Percentiles rank a stretch among this genome's conserved stretches.
Evolutionary conservation across 2,113 vertebrate species (phyloP).

Genomic region (Trichomycterus rosablanca): DNA sequence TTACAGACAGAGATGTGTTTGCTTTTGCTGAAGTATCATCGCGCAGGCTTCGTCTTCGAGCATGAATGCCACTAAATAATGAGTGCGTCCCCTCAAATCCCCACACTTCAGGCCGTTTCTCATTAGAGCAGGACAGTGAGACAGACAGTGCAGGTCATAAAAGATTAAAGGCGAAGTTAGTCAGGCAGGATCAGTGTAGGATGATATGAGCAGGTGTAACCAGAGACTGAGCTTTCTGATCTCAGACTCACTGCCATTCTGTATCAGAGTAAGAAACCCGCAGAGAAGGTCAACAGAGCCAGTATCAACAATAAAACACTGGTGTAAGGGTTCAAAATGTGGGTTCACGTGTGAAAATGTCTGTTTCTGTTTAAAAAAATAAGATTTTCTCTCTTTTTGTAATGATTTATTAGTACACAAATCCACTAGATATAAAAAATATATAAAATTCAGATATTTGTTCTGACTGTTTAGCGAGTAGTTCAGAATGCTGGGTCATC

Average conservation of each 20-base stretch:
- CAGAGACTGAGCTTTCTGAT: conserved; percentile 42
- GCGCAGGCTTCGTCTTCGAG: not conserved
- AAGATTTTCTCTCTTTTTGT: too few species aligned
- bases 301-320: too few species aligned
- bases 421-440: too few species aligned
- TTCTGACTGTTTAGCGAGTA: too few species aligned
- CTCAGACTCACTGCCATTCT: conserved; percentile 28
- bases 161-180: conserved; percentile 59
- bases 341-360: not conserved
- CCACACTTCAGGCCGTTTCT: not conserved
- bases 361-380: too few species aligned
- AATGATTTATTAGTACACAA: too few species aligned
- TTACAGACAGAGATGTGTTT: too few species aligned
- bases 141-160: conserved; percentile 46
- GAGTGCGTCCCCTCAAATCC: conserved; percentile 2
- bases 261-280: conserved; percentile 18
- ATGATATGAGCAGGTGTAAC: conserved; percentile 54
- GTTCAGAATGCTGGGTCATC: too few species aligned
- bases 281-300: conserved; percentile 29
- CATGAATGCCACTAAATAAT: conserved; percentile 1
- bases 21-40: conserved; percentile 11
- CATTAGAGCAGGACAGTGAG: conserved; percentile 23
- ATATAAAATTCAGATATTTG: too few species aligned
- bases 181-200: conserved; percentile 44
- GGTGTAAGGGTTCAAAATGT: not conserved